Evolutionary conservation across 2,888 invertebrate species (phyloP).

Genomic region (Branchellion lobata): DNA sequence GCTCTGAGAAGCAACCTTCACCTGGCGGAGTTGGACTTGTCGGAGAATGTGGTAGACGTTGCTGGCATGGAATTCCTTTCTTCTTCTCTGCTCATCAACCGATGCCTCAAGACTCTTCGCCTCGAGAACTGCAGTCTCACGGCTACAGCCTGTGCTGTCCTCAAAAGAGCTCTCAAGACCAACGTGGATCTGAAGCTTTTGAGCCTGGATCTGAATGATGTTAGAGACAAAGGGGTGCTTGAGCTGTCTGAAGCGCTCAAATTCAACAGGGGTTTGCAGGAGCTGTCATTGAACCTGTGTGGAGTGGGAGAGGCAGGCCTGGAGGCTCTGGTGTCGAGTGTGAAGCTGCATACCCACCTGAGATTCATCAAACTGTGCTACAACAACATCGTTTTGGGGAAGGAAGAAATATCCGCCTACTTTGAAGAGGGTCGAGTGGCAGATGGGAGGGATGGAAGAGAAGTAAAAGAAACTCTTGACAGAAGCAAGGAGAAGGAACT

Average conservation of each 20-base stretch:
- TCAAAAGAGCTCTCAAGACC: slow-evolving; percentile 15
- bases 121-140: slow-evolving; percentile 33
- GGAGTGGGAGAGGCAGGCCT: slow-evolving; percentile 3
- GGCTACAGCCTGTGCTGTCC: neutral
- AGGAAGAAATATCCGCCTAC: neutral
- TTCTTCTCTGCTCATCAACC: slow-evolving; percentile 20
- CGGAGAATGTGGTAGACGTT: neutral
- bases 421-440: neutral
- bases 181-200: slow-evolving; percentile 24
- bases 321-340: slow-evolving; percentile 19
- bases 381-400: slow-evolving; percentile 18
- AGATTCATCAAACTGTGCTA: slow-evolving; percentile 20
- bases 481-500: neutral
- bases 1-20: neutral
- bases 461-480: neutral
- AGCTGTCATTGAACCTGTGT: slow-evolving; percentile 38
- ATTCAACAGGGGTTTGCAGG: slow-evolving; percentile 32
- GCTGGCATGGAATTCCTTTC: neutral
- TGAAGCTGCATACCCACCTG: slow-evolving; percentile 9
- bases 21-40: slow-evolving; percentile 27
- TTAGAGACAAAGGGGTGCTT: slow-evolving; percentile 10
- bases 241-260: slow-evolving; percentile 10
- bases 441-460: neutral
- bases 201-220: slow-evolving; percentile 31
- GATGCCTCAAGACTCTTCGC: slow-evolving; percentile 5